phyloP scores from a whole-genome alignment of 2,797 vertebrate species.

The Phoebastria nigripes region DNA sequence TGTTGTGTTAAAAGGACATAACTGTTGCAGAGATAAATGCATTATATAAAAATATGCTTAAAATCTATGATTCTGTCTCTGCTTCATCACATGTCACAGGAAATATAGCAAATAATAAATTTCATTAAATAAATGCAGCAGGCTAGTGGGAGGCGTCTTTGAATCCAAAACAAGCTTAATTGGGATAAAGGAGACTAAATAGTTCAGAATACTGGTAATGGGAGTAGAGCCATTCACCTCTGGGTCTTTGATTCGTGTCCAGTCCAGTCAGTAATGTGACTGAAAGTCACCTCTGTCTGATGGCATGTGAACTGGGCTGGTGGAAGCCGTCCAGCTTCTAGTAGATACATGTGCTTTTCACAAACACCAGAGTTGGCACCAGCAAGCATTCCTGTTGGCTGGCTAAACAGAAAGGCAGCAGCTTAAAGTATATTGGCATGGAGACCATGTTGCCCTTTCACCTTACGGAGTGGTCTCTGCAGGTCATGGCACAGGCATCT shows the following conservation, averaged over 20 bases:
- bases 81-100: not conserved
- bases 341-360: constrained; percentile 27
- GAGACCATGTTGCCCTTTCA: not conserved
- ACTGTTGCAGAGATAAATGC: not conserved
- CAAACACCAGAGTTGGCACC: constrained; percentile 4
- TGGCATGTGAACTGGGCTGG: constrained; percentile 22
- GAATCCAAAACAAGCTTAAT: constrained; percentile 34
- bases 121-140: not conserved
- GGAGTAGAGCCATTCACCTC: constrained; percentile 34
- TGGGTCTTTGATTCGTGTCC: not conserved
- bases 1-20: not conserved
- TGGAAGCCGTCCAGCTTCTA: constrained; percentile 49
- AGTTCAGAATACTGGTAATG: not conserved
- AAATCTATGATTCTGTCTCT: not conserved
- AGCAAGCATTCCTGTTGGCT: constrained; percentile 13
- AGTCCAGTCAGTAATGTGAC: constrained; percentile 36
- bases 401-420: not conserved
- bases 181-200: constrained; percentile 20
- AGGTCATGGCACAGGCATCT: not conserved
- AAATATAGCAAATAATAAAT: not conserved
- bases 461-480: not conserved
- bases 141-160: constrained; percentile 8
- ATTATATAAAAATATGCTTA: not conserved
- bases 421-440: not conserved
- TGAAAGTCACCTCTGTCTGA: constrained; percentile 45